Evolutionary conservation across 2,797 vertebrate species (phyloP).

Genomic region (Falco berigora): DNA sequence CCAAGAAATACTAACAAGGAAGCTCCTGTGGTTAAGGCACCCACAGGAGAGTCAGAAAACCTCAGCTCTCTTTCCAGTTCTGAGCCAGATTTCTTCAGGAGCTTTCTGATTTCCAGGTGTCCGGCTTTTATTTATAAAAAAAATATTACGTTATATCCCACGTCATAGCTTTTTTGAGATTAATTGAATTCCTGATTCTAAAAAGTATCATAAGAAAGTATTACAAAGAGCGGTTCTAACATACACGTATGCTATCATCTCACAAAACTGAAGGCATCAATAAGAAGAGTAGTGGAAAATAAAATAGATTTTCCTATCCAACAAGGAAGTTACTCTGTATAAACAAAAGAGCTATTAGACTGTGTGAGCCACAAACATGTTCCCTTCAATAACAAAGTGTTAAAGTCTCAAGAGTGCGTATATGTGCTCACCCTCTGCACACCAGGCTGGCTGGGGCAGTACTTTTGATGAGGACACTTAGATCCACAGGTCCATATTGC

Average conservation of each 20-base stretch:
- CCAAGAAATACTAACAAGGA: background rate
- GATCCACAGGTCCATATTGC: background rate
- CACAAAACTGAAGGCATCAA: background rate
- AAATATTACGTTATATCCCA: constrained; percentile 4
- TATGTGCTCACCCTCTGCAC: background rate
- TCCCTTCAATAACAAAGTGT: background rate
- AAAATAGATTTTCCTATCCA: background rate
- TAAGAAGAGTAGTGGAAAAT: background rate
- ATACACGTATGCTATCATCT: background rate
- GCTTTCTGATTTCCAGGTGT: background rate
- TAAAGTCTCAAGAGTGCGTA: background rate
- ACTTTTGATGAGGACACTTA: background rate
- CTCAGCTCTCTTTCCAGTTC: background rate
- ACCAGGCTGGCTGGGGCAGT: background rate
- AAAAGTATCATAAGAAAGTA: constrained; percentile 25
- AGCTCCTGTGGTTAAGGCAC: background rate
- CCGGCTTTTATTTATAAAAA: background rate
- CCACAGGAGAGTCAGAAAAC: background rate
- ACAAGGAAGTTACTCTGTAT: background rate
- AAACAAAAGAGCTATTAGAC: background rate
- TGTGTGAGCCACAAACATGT: background rate
- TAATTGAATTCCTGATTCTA: constrained; percentile 49
- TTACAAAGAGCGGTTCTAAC: background rate
- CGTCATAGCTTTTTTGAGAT: background rate
- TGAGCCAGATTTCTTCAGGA: background rate